Evolutionary conservation across 2,888 invertebrate genomes (phyloP).

Genomic region (Mesoligia furuncula): DNA sequence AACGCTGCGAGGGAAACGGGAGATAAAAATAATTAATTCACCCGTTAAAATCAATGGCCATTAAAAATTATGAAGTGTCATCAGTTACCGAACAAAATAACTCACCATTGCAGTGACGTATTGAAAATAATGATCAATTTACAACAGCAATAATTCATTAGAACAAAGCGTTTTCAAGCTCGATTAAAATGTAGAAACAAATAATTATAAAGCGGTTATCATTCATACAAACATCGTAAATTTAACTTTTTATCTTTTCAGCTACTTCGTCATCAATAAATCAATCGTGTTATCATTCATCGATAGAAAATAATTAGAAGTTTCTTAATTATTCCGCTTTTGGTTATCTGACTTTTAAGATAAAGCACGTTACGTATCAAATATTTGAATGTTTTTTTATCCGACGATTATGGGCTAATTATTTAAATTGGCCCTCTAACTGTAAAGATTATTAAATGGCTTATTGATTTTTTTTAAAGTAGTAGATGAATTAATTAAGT

Average conservation of each 20-base stretch:
- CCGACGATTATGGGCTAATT: conserved; percentile 53
- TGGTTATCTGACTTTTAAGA: conserved; percentile 67
- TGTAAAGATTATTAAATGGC: conserved; percentile 49
- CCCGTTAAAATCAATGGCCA: conserved; percentile 46
- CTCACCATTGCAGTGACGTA: conserved; percentile 44
- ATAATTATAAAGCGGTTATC: conserved; percentile 80
- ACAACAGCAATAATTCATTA: conserved; percentile 65
- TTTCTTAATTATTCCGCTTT: conserved; percentile 84
- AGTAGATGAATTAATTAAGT: conserved; percentile 51
- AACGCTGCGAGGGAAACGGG: conserved; percentile 16
- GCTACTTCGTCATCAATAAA: conserved; percentile 80
- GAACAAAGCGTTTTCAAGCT: conserved; percentile 62
- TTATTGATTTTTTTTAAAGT: conserved; percentile 48
- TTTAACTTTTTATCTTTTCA: conserved; percentile 80
- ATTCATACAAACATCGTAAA: conserved; percentile 81
- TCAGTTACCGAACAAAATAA: conserved; percentile 47
- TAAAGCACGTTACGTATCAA: conserved; percentile 47
- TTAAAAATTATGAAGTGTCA: conserved; percentile 57
- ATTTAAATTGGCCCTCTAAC: conserved; percentile 62
- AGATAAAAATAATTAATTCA: conserved; percentile 43
- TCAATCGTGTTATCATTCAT: conserved; percentile 82
- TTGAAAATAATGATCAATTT: conserved; percentile 67
- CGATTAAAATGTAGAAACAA: conserved; percentile 78
- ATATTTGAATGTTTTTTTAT: conserved; percentile 60
- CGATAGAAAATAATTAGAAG: conserved; percentile 88